Base-by-base conservation (phyloP, 2,888 invertebrate species). In the Drosophila diplacantha region DNA sequence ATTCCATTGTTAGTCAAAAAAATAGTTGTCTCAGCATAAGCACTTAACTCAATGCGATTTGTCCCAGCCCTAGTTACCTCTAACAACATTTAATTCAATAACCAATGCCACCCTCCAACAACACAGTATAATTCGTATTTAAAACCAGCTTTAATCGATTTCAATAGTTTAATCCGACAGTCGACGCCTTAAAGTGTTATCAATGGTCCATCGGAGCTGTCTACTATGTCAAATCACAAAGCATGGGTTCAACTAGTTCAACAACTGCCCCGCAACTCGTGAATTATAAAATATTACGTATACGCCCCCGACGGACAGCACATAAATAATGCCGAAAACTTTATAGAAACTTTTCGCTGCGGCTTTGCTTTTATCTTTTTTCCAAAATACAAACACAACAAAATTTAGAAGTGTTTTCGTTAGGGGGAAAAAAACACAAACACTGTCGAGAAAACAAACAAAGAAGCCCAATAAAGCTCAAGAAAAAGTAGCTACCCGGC, bases 351-450 rank as follows among this genome's bases (percentile, higher is more conserved):
- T 66, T 61, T 51, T 47, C 44, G 46, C 59, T 44, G 67, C 70
- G 71, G 64, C 64, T 79, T 70, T 67, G 64, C 76, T 81, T 83
- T 83, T 79, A 82, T 83, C 70, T 81, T 60, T 37, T 46, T 81
- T 44, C 32, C 58, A 70, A 60, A 18, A 50, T 29, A 44, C 26
- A 49, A 43, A 60, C 51, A 66, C 38, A 39, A 39, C 22, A 63
- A 64, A 59, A 64, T 16, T 39, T 69, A 50, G 34, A 49, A 54
- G 46, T 81, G 69, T 65, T 38, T 57, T 41, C 58, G 34, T 79
- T 67, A 39, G 39, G 50, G 26, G 38, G 8, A 0, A 18, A 37
- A 14, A 9, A 20, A 47, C 47, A 66, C 35, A 54, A 58, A 58
- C 50, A 53, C 24, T 22, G 41, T 11, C 49, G 20, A 55, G 31